Evolutionary conservation across 1,140 invertebrate genomes (phyloP), one percentile per base, ranked within the genome.

Genomic region (Ips nitidus): DNA sequence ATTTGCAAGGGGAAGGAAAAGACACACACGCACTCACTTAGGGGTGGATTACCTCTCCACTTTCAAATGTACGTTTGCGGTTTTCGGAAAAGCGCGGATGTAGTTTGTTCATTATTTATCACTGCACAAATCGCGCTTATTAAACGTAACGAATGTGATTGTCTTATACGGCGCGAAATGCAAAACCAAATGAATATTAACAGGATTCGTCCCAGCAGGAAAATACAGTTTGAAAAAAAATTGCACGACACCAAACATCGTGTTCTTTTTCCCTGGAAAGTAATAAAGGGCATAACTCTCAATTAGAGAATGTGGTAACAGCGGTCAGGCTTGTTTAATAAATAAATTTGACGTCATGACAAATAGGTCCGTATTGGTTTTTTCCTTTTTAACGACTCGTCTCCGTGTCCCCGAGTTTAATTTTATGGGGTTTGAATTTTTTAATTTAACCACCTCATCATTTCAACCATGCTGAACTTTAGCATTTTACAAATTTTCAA

Each of bases 181-280:
- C n/a, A 62, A 45, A 62, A 66, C 68, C 67, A 76, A 77, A 77
- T 77, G 73, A 76, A 77, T 75, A 77, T 77, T 75, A 77, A 77
- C 75, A 73, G 74, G 72, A 77, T 77, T 68, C 70, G 70, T 75
- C 76, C 76, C 76, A 71, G 58, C 74, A 75, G 76, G 73, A 76
- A 77, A 75, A 76, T 77, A 62, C 72, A 70, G 38, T 73, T 66
- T 66, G 71, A 62, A 73, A 73, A 76, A 77, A 77, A 73, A 71
- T 63, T 56, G 68, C 66, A 59, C 47, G 67, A 63, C 66, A 66
- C 67, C 59, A 57, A 69, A 69, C 60, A 61, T 61, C 65, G 64
- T 64, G 53, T 70, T 55, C 68, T 71, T 73, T 69, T 63, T 70
- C 71, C 71, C 71, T 60, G 61, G 68, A 41, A 72, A 69, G 68